A percentile compares a stretch with the other conserved stretches of the same genome.
Conservation (phyloP, 2,113 vertebrate genomes). For the Ictalurus punctatus region DNA sequence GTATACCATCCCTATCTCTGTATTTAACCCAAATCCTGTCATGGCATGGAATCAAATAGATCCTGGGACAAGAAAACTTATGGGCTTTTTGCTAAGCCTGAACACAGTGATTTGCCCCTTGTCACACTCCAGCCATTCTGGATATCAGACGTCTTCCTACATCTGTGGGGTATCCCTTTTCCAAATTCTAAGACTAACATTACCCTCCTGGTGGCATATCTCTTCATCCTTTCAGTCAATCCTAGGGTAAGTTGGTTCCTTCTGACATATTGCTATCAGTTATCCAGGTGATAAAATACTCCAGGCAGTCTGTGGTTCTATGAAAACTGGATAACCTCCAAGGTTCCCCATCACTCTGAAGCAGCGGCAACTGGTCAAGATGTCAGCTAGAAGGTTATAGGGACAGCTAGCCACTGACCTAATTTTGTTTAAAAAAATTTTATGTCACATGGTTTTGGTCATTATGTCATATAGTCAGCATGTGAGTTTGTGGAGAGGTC, state of each 20-base stretch:
- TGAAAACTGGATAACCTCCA: not conserved
- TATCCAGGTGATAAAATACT: not conserved
- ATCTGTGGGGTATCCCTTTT: not conserved
- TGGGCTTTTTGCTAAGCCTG: not conserved
- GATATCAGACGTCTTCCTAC: constrained; percentile 12
- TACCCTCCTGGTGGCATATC: not conserved
- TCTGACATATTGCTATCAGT: not conserved
- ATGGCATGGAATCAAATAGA: constrained; percentile 3
- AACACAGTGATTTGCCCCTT: not conserved
- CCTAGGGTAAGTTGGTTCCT: not conserved
- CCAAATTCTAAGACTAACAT: not conserved
- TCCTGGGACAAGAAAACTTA: not conserved
- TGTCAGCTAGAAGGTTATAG: not conserved
- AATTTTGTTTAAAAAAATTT: no score
- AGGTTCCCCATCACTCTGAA: not conserved
- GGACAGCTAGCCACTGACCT: not conserved
- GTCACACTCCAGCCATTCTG: not conserved
- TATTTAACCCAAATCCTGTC: not conserved
- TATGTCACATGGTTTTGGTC: no score
- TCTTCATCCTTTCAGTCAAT: not conserved
- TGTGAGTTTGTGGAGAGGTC: not conserved
- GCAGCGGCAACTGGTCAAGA: not conserved
- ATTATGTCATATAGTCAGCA: not conserved
- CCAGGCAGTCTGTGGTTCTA: not conserved
- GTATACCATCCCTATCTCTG: not conserved